Conservation (phyloP, 1,140 invertebrate species). For the Nasonia longicornis region DNA sequence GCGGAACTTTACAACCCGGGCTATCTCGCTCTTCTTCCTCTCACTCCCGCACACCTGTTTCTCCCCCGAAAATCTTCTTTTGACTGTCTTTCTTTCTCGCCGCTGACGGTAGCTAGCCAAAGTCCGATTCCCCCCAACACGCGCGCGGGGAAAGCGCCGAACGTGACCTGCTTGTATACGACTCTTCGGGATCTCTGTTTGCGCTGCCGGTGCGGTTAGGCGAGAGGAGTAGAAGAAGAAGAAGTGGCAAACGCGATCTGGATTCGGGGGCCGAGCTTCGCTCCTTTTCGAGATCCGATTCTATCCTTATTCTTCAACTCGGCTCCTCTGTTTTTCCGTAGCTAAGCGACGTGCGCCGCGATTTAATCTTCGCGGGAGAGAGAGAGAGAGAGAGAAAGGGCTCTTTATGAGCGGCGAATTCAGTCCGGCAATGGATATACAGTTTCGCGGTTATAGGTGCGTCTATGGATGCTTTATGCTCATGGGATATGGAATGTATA, state of each 20-base stretch:
- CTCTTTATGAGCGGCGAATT: conserved; percentile 31
- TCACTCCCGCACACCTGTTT: conserved; percentile 22
- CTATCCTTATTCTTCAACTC: background rate
- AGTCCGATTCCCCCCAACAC: conserved; percentile 5
- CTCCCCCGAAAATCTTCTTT: conserved; percentile 10
- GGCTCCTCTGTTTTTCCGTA: conserved; percentile 8
- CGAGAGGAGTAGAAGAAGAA: background rate
- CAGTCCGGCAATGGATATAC: background rate
- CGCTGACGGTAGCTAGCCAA: background rate
- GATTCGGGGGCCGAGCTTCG: background rate
- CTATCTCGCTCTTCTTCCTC: background rate
- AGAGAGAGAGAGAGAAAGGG: background rate
- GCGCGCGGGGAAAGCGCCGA: conserved; percentile 13
- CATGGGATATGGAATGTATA: background rate
- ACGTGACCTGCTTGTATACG: conserved; percentile 42
- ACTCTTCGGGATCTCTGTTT: background rate
- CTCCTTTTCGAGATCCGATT: background rate
- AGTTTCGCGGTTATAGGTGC: too few relatives aligned
- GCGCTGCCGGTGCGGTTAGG: background rate
- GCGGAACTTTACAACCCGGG: background rate
- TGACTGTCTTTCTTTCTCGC: background rate
- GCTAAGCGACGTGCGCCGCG: conserved; percentile 24
- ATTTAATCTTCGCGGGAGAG: conserved; percentile 35
- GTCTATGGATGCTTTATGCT: too few relatives aligned
- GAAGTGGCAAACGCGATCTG: background rate